Base-by-base conservation (phyloP, 2,113 vertebrate species). In the Aix galericulata region DNA sequence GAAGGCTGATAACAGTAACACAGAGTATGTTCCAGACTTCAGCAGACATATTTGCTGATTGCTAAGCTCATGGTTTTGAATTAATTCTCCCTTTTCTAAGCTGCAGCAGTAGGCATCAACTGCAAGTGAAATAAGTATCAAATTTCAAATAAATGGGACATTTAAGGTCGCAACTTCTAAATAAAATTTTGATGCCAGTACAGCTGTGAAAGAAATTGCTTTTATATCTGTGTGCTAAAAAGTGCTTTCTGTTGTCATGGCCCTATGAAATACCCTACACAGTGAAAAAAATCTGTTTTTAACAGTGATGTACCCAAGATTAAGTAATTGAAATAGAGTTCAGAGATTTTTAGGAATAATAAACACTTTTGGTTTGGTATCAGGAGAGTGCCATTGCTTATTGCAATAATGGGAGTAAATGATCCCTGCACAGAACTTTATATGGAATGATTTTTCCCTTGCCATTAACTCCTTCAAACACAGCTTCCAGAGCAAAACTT, bases 391-490 rank as follows among this genome's bases (percentile, higher is more conserved):
- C 8, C 2, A 2, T 32, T 88, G 52, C 46, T 71, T 80, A 50
- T 71, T 93, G 67, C 52, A 73, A 10, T 89, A 94, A 91, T 74
- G 46, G 34, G 13, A 92, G 56, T 82, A 91, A 96, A 91, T 88
- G 93, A 93, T 81, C 68, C 85, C 32, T 83, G 23, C 34, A 78
- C 6, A 75, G 42, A 90, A 81, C n/a, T 82, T 78, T 44, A 59
- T 36, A 55, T 52, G 18, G 17, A 77, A 62, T 69, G 0, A 86
- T 86, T 91, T 76, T 78, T 77, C 60, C 36, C 7, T 86, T 88
- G 36, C 27, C 31, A 80, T 95, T 94, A 86, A 36, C 17, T 88
- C 25, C 34, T 81, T 88, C 82, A 52, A 52, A 90, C 94, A 6
- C 27, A 77, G 46, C 86, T 93, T 93, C 1, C 11, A 77, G 80